Conservation (phyloP, 2,797 vertebrate species). For the Coluber constrictor region DNA sequence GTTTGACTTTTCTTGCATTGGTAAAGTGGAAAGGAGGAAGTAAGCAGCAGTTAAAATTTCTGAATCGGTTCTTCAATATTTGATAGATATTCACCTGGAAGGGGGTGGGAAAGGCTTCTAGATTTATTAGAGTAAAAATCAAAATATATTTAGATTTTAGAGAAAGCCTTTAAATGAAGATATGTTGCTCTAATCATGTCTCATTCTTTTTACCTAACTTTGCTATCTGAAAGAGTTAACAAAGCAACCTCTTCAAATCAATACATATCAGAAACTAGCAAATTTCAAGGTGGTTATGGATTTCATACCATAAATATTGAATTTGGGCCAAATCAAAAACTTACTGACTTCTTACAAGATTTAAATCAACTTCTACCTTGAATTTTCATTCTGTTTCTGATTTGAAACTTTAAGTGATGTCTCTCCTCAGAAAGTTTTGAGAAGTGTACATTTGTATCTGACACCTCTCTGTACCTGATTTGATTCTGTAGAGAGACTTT, state of each 20-base stretch:
- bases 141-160: not conserved
- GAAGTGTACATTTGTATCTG: not conserved
- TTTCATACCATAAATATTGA: not conserved
- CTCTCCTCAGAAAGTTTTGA: not conserved
- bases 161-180: not conserved
- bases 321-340: not conserved
- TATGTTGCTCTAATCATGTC: not conserved
- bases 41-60: not conserved
- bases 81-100: not conserved
- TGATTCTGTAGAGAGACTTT: not conserved
- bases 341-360: not conserved
- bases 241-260: not conserved
- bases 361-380: not conserved
- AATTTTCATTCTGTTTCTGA: not conserved
- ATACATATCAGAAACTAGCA: not conserved
- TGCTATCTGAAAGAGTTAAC: not conserved
- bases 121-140: not conserved
- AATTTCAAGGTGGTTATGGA: not conserved
- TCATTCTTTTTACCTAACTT: not conserved
- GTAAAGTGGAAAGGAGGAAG: not conserved
- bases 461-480: not conserved
- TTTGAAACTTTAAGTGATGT: not conserved
- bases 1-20: not conserved
- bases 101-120: not conserved
- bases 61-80: not conserved